Evolutionary conservation across 2,113 vertebrate genomes (phyloP).

Genomic region (Prochilodus magdalenae): DNA sequence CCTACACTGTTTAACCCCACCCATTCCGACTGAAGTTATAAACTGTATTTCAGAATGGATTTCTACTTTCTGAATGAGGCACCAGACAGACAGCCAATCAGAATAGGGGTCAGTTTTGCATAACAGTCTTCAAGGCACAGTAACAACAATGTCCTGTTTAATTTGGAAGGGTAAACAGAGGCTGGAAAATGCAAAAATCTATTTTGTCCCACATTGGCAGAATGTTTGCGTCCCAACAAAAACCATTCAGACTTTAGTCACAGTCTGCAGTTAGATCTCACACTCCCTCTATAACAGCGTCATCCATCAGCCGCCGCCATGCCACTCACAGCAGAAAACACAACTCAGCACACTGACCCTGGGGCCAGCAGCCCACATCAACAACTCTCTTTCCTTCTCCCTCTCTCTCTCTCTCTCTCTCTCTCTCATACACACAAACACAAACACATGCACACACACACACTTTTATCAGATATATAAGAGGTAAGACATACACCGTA

Average conservation of each 20-base stretch:
- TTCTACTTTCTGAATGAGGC: too few relatives aligned
- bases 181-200: too few relatives aligned
- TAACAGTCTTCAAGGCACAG: too few relatives aligned
- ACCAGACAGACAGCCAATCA: too few relatives aligned
- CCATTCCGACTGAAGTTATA: too few relatives aligned
- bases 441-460: slow-evolving; percentile 34
- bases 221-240: not conserved
- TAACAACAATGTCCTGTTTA: too few relatives aligned
- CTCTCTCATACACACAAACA: too few relatives aligned
- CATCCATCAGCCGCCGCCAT: slow-evolving; percentile 63
- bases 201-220: too few relatives aligned
- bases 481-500: slow-evolving; percentile 37
- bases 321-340: slow-evolving; percentile 54
- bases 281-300: slow-evolving; percentile 55
- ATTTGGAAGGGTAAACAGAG: too few relatives aligned
- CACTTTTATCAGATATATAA: slow-evolving; percentile 11
- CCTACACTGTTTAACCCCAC: too few relatives aligned
- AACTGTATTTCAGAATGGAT: too few relatives aligned
- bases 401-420: not conserved
- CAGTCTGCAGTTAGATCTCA: slow-evolving; percentile 55
- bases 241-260: not conserved
- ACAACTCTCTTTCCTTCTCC: not conserved
- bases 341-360: slow-evolving; percentile 21
- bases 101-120: too few relatives aligned
- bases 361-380: slow-evolving; percentile 4